A percentile compares a stretch with the other conserved stretches of the same genome.
Evolutionary conservation across 2,888 invertebrate species (phyloP).

Genomic region (Drepanosiphum platanoidis): DNA sequence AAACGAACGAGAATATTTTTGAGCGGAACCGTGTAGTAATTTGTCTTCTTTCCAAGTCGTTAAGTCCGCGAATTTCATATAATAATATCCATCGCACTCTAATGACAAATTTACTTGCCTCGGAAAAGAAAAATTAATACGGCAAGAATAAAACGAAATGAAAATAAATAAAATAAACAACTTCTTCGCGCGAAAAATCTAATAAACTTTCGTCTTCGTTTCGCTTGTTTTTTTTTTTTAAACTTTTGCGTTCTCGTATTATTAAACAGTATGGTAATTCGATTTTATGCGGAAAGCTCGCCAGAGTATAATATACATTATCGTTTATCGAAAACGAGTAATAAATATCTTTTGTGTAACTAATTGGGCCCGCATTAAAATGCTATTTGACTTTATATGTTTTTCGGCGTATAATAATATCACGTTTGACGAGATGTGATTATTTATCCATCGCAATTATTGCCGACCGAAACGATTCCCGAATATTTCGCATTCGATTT

Average conservation of each 20-base stretch:
- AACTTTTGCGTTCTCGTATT: not conserved
- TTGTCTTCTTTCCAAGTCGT: conserved; percentile 32
- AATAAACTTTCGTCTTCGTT: conserved; percentile 36
- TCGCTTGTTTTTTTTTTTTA: conserved; percentile 24
- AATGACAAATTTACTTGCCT: conserved; percentile 25
- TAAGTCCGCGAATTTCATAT: conserved; percentile 20
- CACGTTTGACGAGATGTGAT: too few relatives aligned
- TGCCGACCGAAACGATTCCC: too few relatives aligned
- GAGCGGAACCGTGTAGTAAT: not conserved
- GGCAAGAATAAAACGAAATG: not conserved
- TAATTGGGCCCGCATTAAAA: too few relatives aligned
- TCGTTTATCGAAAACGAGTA: too few relatives aligned
- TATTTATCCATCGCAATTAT: too few relatives aligned
- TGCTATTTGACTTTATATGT: too few relatives aligned
- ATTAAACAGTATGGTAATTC: too few relatives aligned
- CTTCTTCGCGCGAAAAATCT: conserved; percentile 14
- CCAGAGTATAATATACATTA: too few relatives aligned
- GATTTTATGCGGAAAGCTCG: too few relatives aligned
- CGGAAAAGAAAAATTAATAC: not conserved
- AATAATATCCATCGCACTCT: not conserved
- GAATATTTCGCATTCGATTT: too few relatives aligned
- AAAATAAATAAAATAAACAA: conserved; percentile 3
- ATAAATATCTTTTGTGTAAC: too few relatives aligned
- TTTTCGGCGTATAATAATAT: too few relatives aligned
- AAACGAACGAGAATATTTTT: conserved; percentile 12